Evolutionary conservation across 1,140 invertebrate species (phyloP), one percentile per base, ranked within the genome.

Genomic region (Tetragonula clypearis): DNA sequence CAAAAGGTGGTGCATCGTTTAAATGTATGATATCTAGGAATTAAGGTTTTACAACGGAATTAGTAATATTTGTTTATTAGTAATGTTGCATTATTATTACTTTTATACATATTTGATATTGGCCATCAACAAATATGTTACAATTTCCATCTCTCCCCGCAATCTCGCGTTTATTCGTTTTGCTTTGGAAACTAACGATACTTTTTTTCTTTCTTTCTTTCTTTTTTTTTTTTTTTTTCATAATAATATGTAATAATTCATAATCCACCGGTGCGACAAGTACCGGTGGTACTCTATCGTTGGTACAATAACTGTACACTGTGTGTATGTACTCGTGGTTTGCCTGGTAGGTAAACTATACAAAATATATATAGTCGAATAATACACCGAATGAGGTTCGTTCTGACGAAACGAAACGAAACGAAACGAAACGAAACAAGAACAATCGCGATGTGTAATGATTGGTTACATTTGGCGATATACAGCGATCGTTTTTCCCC

Each of bases 71-170:
- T 87, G 87, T 91, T 92, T 92, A 92, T 92, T 92, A 92, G 84
- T 92, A 91, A 91, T 92, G 89, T 90, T 91, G 88, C 84, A 90
- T 92, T 88, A 90, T 91, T 91, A 91, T 92, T 92, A 87, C 78
- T 91, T 92, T 92, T 91, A 92, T 92, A 92, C 91, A 92, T 92
- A 92, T 92, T 92, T 92, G 91, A 92, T 92, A 92, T 92, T 92
- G 91, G 91, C 91, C 91, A 92, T 92, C 91, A 92, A 92, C 91
- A 92, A 92, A 92, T 92, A 92, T 92, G 90, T 92, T 92, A 92
- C 90, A 92, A 88, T 87, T 92, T 88, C 87, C 71, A 85, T 90
- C 82, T 90, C 82, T 89, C 84, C 75, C 62, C 82, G 74, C 41
- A 68, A 56, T 74, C 60, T 84, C 76, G 56, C 85, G 65, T 88